Percentiles rank a stretch among this genome's conserved stretches.
Evolutionary conservation across 2,888 invertebrate species (phyloP).

Genomic region (Andrena praecox): DNA sequence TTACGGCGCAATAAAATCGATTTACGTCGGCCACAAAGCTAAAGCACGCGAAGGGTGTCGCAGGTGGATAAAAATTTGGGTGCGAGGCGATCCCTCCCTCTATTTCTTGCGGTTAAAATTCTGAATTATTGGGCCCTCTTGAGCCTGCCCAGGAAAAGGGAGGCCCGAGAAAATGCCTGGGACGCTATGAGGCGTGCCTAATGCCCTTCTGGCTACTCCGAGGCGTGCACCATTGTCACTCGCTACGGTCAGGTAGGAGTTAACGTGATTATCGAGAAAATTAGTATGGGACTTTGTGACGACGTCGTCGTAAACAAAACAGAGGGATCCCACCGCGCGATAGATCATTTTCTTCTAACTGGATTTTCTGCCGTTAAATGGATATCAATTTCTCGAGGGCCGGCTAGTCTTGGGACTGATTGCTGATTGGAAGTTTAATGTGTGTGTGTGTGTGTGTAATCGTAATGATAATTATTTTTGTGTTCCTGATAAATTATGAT

Average conservation of each 20-base stretch:
- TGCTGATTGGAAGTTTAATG: too few relatives aligned
- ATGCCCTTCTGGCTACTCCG: constrained; percentile 54
- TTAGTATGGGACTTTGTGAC: constrained; percentile 35
- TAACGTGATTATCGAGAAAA: constrained; percentile 55
- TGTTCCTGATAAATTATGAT: neutral
- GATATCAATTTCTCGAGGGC: neutral
- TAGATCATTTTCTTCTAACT: constrained; percentile 36
- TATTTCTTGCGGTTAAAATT: constrained; percentile 62
- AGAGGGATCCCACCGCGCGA: neutral
- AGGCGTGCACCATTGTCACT: constrained; percentile 14
- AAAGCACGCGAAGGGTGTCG: constrained; percentile 31
- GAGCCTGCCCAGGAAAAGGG: constrained; percentile 39
- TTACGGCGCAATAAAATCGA: constrained; percentile 58
- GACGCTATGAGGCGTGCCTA: constrained; percentile 67
- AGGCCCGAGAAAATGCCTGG: constrained; percentile 66
- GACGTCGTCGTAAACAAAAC: constrained; percentile 33
- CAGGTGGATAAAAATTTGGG: constrained; percentile 46
- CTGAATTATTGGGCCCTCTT: constrained; percentile 67
- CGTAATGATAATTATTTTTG: too few relatives aligned
- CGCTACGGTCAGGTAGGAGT: constrained; percentile 9
- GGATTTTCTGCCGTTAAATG: constrained; percentile 21
- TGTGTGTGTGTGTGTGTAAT: too few relatives aligned
- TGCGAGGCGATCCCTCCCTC: constrained; percentile 32
- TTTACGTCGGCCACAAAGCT: constrained; percentile 38
- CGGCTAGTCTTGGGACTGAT: neutral